Evolutionary conservation across 2,797 vertebrate species (phyloP).

Genomic region (Rhinatrema bivittatum): DNA sequence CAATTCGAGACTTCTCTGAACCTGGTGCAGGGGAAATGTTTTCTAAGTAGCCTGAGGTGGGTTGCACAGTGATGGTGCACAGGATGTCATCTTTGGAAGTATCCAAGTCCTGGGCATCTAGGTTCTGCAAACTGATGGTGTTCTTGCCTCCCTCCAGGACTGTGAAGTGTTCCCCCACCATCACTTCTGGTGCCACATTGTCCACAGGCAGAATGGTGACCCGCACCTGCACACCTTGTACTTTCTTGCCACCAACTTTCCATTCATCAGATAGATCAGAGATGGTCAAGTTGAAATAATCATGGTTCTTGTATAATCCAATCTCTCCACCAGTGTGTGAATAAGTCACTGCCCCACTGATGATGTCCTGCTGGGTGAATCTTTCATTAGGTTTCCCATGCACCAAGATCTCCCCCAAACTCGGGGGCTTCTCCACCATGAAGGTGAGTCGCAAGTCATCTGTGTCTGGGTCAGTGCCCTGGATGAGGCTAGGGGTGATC

Average conservation of each 20-base stretch:
- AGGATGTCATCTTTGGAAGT: slow-evolving; percentile 71
- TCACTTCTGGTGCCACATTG: slow-evolving; percentile 65
- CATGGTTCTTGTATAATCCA: slow-evolving; percentile 60
- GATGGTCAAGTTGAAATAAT: slow-evolving; percentile 75
- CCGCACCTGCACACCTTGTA: slow-evolving; percentile 65
- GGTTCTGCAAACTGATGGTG: slow-evolving; percentile 62
- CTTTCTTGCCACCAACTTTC: slow-evolving; percentile 67
- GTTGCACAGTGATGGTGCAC: slow-evolving; percentile 73
- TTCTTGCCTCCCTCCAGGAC: slow-evolving; percentile 74
- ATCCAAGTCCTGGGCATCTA: slow-evolving; percentile 71
- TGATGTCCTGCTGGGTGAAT: slow-evolving; percentile 78
- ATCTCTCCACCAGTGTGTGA: slow-evolving; percentile 76
- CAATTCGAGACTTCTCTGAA: slow-evolving; percentile 70
- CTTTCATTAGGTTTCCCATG: slow-evolving; percentile 57
- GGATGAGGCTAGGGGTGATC: slow-evolving; percentile 69
- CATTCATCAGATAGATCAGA: slow-evolving; percentile 69
- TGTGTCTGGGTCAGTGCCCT: slow-evolving; percentile 69
- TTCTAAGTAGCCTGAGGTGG: slow-evolving; percentile 78
- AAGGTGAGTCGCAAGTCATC: slow-evolving; percentile 72
- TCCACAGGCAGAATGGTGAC: slow-evolving; percentile 77
- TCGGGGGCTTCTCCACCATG: slow-evolving; percentile 72
- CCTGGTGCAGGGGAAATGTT: slow-evolving; percentile 72
- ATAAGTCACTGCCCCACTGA: slow-evolving; percentile 66
- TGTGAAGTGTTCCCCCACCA: slow-evolving; percentile 55
- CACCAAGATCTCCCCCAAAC: slow-evolving; percentile 66